Conservation (phyloP, 2,888 invertebrate species). For the Cacoxenus indagator region DNA sequence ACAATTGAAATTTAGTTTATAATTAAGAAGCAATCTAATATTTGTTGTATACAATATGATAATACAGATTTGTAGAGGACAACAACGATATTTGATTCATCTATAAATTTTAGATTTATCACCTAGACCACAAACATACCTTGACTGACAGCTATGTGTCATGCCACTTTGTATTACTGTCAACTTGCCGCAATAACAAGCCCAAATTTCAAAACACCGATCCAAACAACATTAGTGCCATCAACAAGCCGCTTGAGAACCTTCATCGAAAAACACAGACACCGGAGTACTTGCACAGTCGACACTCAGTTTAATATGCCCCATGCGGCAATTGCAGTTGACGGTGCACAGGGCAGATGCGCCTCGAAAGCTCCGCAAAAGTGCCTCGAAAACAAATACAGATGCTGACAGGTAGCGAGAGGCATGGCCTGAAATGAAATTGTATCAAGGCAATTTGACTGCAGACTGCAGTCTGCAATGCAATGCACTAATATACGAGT, state of each 20-base stretch:
- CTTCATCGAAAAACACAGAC: neutral
- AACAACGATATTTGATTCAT: too few relatives aligned
- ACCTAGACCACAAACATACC: neutral
- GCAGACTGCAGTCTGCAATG: slow-evolving; percentile 4
- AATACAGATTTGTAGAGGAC: too few relatives aligned
- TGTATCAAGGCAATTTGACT: slow-evolving; percentile 20
- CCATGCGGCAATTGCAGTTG: slow-evolving; percentile 19
- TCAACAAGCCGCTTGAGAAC: neutral
- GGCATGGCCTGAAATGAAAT: slow-evolving; percentile 11
- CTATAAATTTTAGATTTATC: neutral
- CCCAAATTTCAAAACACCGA: neutral
- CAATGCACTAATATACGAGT: neutral
- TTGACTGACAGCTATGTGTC: neutral
- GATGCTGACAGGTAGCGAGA: neutral
- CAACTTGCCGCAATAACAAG: slow-evolving; percentile 9
- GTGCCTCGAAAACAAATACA: neutral
- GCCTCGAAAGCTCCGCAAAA: neutral
- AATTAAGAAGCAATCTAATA: too few relatives aligned
- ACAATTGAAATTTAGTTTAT: too few relatives aligned
- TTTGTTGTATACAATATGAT: too few relatives aligned
- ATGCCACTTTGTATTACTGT: neutral
- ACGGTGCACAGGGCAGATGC: neutral
- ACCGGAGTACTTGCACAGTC: neutral
- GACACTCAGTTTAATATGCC: slow-evolving; percentile 14
- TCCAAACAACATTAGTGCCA: neutral